These are phyloP conservation scores for Callorhinus ursinus DNA, from an alignment of 2,113 vertebrate genomes.

Conservation along the genomic window DNA sequence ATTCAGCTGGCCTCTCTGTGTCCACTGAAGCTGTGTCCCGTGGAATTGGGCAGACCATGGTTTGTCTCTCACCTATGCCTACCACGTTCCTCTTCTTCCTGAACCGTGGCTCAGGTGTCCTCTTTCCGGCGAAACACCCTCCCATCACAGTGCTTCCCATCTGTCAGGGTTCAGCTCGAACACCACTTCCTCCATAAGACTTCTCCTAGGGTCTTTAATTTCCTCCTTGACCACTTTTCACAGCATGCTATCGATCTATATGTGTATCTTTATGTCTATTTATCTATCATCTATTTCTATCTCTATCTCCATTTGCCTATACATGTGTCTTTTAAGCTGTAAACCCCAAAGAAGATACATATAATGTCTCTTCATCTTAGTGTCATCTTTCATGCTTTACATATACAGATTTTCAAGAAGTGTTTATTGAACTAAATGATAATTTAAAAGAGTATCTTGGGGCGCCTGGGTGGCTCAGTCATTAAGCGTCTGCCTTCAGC, in stretches of 20 bases:
- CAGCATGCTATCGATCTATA: neutral
- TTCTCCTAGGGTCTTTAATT: neutral
- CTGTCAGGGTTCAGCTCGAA: neutral
- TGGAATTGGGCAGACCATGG: neutral
- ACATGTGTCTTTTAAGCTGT: neutral
- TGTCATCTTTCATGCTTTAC: neutral
- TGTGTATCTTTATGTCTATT: too few species aligned
- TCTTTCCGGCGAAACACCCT: neutral
- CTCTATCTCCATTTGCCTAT: neutral
- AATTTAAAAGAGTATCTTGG: neutral
- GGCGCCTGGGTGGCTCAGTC: too few species aligned
- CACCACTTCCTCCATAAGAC: neutral
- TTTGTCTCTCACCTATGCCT: neutral
- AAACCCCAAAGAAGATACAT: neutral
- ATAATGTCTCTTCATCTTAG: neutral
- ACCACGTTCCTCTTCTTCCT: neutral
- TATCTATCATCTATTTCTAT: neutral
- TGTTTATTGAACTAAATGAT: neutral
- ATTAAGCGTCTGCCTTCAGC: too few species aligned
- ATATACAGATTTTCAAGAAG: conserved; percentile 13
- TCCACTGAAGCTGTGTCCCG: neutral
- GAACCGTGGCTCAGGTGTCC: neutral
- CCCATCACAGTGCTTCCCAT: neutral
- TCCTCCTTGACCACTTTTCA: neutral
- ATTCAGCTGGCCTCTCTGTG: neutral